Evolutionary conservation across 2,113 vertebrate species (phyloP).

Genomic region (Poecilia latipinna): DNA sequence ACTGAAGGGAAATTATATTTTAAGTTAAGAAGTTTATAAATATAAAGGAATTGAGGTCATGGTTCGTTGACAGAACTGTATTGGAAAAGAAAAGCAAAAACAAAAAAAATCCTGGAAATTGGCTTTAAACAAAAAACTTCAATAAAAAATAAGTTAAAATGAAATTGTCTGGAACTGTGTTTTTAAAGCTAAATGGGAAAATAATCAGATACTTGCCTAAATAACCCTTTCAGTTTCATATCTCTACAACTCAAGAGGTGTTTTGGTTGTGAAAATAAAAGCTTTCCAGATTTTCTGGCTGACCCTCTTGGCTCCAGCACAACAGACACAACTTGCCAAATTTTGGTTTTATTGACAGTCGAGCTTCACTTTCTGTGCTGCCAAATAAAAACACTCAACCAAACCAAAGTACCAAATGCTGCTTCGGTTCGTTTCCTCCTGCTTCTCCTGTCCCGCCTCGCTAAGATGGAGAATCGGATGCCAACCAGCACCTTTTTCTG

Average conservation of each 20-base stretch:
- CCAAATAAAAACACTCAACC: slow-evolving; percentile 39
- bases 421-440: not conserved
- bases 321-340: slow-evolving; percentile 5
- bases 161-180: no score
- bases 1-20: not conserved
- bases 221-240: not conserved
- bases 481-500: slow-evolving; percentile 38
- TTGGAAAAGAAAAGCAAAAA: not conserved
- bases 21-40: not conserved
- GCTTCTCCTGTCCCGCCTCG: slow-evolving; percentile 11
- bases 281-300: slow-evolving; percentile 2
- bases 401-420: slow-evolving; percentile 42
- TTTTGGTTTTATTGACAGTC: slow-evolving; percentile 33
- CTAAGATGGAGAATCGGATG: not conserved
- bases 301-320: slow-evolving; percentile 11
- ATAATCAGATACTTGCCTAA: not conserved
- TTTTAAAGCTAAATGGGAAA: no score
- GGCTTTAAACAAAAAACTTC: not conserved
- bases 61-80: not conserved
- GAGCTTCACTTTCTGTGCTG: slow-evolving; percentile 26
- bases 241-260: not conserved
- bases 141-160: no score
- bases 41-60: not conserved
- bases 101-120: no score
- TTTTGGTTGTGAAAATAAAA: not conserved